Percentiles rank a stretch among this genome's conserved stretches.
Evolutionary conservation across 2,113 vertebrate species (phyloP).

Genomic region (Mastomys coucha): DNA sequence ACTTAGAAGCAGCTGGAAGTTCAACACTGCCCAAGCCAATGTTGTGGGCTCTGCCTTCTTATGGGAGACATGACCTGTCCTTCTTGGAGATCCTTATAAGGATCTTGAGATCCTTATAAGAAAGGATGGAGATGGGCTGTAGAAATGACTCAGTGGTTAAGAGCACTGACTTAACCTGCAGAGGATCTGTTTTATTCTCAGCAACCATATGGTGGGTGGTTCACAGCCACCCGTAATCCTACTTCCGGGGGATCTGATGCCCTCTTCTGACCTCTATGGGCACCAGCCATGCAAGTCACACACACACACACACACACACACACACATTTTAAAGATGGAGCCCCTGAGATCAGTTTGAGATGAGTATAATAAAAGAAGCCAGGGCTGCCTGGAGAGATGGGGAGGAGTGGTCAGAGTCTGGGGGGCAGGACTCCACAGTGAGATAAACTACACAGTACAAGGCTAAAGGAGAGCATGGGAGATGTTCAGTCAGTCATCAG

Average conservation of each 20-base stretch:
- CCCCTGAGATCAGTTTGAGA: no score
- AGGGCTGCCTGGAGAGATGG: no score
- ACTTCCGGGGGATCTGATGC: not conserved
- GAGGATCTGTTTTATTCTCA: not conserved
- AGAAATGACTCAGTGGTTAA: not conserved
- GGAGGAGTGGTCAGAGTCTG: not conserved
- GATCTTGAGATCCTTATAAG: not conserved
- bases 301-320: not conserved
- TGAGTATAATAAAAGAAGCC: not conserved
- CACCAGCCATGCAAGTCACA: not conserved
- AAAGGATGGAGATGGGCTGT: no score
- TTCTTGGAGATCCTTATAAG: no score
- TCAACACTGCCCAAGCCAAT: not conserved
- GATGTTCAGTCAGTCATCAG: not conserved
- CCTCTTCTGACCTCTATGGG: not conserved
- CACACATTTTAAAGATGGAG: not conserved
- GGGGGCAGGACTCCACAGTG: not conserved
- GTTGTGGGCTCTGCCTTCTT: not conserved
- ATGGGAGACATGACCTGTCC: not conserved
- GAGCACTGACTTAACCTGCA: not conserved
- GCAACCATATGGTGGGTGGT: no score
- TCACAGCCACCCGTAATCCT: not conserved
- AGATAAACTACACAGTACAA: rapidly evolving
- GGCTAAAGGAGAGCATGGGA: not conserved
- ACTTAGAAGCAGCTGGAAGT: not conserved